Evolutionary conservation across 2,888 invertebrate species (phyloP), one percentile per base, ranked within the genome.

Genomic region (Lithophane socia): DNA sequence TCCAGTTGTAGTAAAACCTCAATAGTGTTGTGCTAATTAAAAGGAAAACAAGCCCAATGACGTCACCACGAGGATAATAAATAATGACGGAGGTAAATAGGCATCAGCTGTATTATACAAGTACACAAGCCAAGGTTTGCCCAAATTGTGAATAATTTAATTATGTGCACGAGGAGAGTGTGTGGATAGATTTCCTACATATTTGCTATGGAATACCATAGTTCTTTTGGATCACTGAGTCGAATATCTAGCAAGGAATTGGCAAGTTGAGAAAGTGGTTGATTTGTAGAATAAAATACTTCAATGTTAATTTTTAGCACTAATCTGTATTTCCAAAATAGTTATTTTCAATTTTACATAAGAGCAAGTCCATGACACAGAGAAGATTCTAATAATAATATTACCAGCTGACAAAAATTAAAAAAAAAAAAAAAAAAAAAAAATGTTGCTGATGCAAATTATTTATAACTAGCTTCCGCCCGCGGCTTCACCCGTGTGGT

Each of bases 41-140:
- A 71, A 63, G 44, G n/a, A 66, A 82, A 82, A 79, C 86, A 84
- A 69, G 63, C 56, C 18, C 52, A 75, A 75, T 67, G 77, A 73
- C 65, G 52, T 79, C 44, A 24, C 49, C 21, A 56, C 21, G 21
- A 70, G 60, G 16, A 60, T 54, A 42, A 65, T 56, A 68, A 71
- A 79, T 78, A 58, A 68, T 73, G 47, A 24, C 3, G 8, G 7
- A 52, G 37, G 42, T 67, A 44, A 76, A 76, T 83, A 67, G 77
- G 42, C 72, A 73, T 76, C 73, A 79, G 74, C 66, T 65, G 75
- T 71, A 12, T 44, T 52, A 77, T 29, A 72, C 37, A 37, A 37
- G 37, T 37, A 37, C 37, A 37, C 10, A 49, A 68, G 47, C 21
- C 60, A 74, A 71, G 65, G 75, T 83, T 56, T 18, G 12, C 44